phyloP scores from a whole-genome alignment of 2,888 invertebrate genomes.

The Limnephilus auricula region DNA sequence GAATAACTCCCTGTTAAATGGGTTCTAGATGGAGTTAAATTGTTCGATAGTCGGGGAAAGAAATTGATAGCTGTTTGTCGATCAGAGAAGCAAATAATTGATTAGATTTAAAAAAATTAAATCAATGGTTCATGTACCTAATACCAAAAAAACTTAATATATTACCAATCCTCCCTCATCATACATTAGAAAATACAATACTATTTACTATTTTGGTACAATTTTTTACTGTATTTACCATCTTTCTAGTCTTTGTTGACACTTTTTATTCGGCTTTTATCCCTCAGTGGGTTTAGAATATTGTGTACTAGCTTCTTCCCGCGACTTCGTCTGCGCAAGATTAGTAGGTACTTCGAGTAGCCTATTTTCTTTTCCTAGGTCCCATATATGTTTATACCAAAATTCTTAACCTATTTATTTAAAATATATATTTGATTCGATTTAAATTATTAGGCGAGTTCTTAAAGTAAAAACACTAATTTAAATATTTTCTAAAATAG shows the following conservation, averaged over 20 bases:
- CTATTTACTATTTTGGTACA: too few species aligned
- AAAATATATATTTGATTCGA: too few species aligned
- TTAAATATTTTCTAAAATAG: too few species aligned
- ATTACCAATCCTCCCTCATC: not conserved
- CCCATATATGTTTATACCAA: too few species aligned
- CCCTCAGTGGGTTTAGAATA: not conserved
- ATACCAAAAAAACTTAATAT: not conserved
- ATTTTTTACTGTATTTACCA: too few species aligned
- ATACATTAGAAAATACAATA: not conserved
- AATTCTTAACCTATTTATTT: too few species aligned
- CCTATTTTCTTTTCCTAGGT: too few species aligned
- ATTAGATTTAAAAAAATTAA: not conserved
- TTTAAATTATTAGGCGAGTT: too few species aligned
- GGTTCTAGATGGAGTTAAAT: slow-evolving; percentile 20
- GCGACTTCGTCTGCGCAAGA: too few species aligned
- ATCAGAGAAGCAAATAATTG: not conserved
- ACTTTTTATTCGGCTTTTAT: not conserved
- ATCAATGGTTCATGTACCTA: not conserved
- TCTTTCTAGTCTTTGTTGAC: not conserved
- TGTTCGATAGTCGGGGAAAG: not conserved
- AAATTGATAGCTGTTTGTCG: not conserved
- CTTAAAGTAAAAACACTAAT: too few species aligned
- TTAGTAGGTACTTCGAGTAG: too few species aligned
- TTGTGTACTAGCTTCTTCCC: too few species aligned
- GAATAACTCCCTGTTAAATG: slow-evolving; percentile 42